These are phyloP conservation scores for Epinephelus moara DNA, from an alignment of 2,113 vertebrate genomes.

Conservation along the genomic window DNA sequence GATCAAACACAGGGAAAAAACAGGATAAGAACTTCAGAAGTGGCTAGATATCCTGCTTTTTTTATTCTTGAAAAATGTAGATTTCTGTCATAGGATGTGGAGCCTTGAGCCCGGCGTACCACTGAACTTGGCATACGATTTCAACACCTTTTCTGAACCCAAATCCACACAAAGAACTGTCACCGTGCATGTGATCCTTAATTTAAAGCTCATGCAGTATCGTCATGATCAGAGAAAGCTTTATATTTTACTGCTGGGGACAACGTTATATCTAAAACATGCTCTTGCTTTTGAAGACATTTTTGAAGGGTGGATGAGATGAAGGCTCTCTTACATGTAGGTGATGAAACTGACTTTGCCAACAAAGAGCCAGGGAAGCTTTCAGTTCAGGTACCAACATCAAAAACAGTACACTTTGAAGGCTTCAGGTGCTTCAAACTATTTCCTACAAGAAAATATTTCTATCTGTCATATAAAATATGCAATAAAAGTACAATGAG, in stretches of 20 bases:
- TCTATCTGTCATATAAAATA: not conserved
- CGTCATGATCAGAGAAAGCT: not conserved
- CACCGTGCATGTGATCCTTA: too few relatives aligned
- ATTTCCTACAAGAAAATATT: not conserved
- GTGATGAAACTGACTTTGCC: not conserved
- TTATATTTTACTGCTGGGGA: not conserved
- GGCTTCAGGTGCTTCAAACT: not conserved
- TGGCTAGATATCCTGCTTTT: not conserved
- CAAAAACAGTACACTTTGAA: not conserved
- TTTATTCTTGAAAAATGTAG: not conserved
- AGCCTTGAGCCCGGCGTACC: not conserved
- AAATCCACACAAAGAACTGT: too few relatives aligned
- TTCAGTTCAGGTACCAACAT: conserved; percentile 5
- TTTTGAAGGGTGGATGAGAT: not conserved
- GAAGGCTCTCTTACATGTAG: not conserved
- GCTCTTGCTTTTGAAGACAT: not conserved
- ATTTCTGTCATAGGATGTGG: not conserved
- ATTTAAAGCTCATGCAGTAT: not conserved
- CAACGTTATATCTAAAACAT: not conserved
- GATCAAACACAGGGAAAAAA: conserved; percentile 13
- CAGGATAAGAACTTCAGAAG: not conserved
- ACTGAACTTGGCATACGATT: not conserved
- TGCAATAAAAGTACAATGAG: not conserved
- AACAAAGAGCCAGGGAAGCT: not conserved
- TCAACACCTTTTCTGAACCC: not conserved